Evolutionary conservation across 2,797 vertebrate genomes (phyloP).

Genomic region (Fringilla coelebs): DNA sequence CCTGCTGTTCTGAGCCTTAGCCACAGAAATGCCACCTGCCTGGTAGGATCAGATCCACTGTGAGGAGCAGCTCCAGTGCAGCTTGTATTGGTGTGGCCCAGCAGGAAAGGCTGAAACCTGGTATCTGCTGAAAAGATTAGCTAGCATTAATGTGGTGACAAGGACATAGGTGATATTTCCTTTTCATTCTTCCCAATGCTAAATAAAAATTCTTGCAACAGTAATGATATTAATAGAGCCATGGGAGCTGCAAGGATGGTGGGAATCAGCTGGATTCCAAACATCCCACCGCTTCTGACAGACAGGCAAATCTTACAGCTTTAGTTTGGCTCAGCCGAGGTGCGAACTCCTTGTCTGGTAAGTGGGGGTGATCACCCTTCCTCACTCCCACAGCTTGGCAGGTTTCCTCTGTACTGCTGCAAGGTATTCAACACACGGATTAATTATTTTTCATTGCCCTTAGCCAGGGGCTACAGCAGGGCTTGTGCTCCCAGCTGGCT

Average conservation of each 20-base stretch:
- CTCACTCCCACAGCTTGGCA: conserved; percentile 2
- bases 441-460: not conserved
- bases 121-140: not conserved
- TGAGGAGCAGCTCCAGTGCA: not conserved
- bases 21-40: not conserved
- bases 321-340: not conserved
- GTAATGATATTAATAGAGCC: not conserved
- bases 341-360: conserved; percentile 20
- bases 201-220: not conserved
- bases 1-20: not conserved
- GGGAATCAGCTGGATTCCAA: not conserved
- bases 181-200: not conserved
- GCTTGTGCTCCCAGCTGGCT: not conserved
- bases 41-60: not conserved
- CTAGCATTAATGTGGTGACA: not conserved
- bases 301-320: not conserved
- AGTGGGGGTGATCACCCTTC: not conserved
- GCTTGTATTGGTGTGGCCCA: not conserved
- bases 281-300: not conserved
- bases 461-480: not conserved
- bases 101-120: not conserved
- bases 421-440: not conserved
- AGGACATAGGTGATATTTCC: not conserved
- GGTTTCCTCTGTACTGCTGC: not conserved
- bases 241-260: not conserved